Evolutionary conservation across 2,797 vertebrate genomes (phyloP), one percentile per base, ranked within the genome.

Genomic region (Tarsius wallacei): DNA sequence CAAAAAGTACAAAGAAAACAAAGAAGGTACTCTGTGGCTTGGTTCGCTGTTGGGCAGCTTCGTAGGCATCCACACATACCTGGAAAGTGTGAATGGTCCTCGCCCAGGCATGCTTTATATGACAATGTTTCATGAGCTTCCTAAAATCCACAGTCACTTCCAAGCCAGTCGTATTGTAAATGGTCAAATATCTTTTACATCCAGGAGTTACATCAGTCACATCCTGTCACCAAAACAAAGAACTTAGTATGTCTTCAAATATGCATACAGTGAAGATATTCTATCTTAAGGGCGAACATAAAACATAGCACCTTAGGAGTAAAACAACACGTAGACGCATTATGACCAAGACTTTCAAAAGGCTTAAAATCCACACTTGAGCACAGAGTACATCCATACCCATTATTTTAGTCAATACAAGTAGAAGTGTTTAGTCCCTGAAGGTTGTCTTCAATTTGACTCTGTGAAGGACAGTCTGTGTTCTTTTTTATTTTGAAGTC

Each of bases 11-110:
- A 42, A 42, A 42, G 42, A 42, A 42, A 42, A 4, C 42, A 42
- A 42, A 42, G 42, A 42, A 42, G 42, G 42, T 42, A 42, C 42
- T 42, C 42, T 42, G 42, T 42, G 42, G 42, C 42, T 42, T 42
- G 42, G 42, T 42, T 42, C 42, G 42, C 42, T 42, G 42, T 42
- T 42, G 42, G 42, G 42, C 4, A 42, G 42, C 42, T 93, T 77
- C 47, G 53, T 55, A n/a, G 63, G 74, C 81, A 16, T 57, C 33
- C 33, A 17, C 17, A 76, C 94, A 97, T 97, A 99, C 99, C 99
- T 99, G 99, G 97, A 99, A 99, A 0, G 99, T 99, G 96, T 99
- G 99, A 95, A 99, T 99, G 78, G 99, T 99, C 98, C 99, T 99
- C 82, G 99, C 99, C 99, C 99, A 99, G 0, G 99, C 99, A 28